Conservation (phyloP, 2,797 vertebrate genomes). For the Naso thynnoides region DNA sequence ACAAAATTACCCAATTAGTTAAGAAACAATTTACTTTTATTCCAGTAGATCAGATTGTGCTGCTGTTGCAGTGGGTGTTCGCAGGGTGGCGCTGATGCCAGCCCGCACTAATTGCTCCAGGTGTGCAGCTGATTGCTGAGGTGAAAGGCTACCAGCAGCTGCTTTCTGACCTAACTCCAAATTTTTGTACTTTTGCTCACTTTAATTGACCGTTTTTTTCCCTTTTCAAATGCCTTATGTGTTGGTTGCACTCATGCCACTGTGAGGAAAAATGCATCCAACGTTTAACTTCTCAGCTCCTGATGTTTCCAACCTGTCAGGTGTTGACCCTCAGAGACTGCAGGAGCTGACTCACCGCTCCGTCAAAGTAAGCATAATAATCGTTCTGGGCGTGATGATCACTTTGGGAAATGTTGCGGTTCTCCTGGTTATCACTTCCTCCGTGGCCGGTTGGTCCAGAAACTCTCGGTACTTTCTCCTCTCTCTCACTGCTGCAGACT, state of each 20-base stretch:
- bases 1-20: too few species aligned
- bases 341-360: slow-evolving; percentile 75
- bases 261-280: slow-evolving; percentile 63
- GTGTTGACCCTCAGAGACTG: slow-evolving; percentile 51
- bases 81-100: background rate
- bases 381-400: slow-evolving; percentile 85
- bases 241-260: slow-evolving; percentile 29
- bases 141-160: slow-evolving; percentile 14
- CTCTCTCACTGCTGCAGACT: slow-evolving; percentile 87
- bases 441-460: slow-evolving; percentile 88
- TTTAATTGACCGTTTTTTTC: background rate
- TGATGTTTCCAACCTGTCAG: slow-evolving; percentile 57
- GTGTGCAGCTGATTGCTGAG: slow-evolving; percentile 63
- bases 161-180: background rate
- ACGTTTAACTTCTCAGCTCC: slow-evolving; percentile 51
- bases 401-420: slow-evolving; percentile 87
- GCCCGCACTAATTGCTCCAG: slow-evolving; percentile 72
- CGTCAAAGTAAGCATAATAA: slow-evolving; percentile 85
- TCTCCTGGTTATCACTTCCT: slow-evolving; percentile 86
- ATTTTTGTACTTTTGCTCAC: slow-evolving; percentile 1
- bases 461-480: slow-evolving; percentile 88
- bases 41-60: background rate
- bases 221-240: background rate
- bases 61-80: background rate
- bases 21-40: too few species aligned